Evolutionary conservation across 2,113 vertebrate genomes (phyloP).

Genomic region (Spizaetus ornatus): DNA sequence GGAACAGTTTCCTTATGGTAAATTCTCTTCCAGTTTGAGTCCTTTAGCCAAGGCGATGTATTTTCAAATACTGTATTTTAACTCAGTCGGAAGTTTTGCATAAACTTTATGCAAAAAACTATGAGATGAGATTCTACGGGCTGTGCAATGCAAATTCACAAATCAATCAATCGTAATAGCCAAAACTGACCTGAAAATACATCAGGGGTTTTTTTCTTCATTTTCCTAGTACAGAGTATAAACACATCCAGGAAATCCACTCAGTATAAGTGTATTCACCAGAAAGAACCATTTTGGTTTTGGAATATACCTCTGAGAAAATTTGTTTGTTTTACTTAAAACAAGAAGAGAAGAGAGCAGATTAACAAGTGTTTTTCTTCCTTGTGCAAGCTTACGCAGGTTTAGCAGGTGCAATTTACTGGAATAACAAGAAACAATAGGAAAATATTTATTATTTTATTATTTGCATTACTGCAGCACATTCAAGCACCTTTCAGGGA

Average conservation of each 20-base stretch:
- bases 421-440: neutral
- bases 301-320: neutral
- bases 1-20: neutral
- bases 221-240: neutral
- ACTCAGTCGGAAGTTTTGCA: neutral
- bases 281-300: neutral
- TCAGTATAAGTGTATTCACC: neutral
- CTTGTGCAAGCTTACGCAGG: neutral
- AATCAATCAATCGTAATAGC: neutral
- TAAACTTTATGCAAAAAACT: neutral
- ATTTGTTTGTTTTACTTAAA: neutral
- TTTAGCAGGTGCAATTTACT: neutral
- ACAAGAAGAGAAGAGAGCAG: neutral
- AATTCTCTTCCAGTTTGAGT: neutral
- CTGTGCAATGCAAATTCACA: neutral
- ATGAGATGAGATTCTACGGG: neutral
- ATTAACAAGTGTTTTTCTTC: neutral
- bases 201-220: neutral
- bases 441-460: neutral
- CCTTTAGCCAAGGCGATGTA: neutral
- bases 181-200: neutral
- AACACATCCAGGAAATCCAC: neutral
- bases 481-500: neutral
- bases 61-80: neutral
- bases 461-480: neutral